Evolutionary conservation across 2,888 invertebrate species (phyloP), one percentile per base, ranked within the genome.

Genomic region (Leptopilina myrica): DNA sequence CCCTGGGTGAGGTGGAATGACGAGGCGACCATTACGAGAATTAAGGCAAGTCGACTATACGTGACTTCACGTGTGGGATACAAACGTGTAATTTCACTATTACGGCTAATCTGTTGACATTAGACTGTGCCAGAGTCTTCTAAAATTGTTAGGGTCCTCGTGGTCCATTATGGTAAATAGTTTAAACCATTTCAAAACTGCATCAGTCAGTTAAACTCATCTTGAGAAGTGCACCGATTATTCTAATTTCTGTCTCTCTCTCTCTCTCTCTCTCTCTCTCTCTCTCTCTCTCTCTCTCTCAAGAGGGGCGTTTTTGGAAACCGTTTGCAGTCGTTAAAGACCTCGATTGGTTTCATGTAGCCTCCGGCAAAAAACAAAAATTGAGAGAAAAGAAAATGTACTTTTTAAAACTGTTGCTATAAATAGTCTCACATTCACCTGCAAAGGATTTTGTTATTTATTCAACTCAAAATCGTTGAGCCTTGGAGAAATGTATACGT

Each of bases 21-120:
- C 76, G 83, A 81, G 81, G 76, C 66, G 66, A 62, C 86, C 87
- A 88, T 88, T 87, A 87, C 87, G 84, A 84, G 87, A 84, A 88
- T 89, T 88, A 87, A 86, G 83, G 83, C 78, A 83, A 85, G 9
- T 49, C 49, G 84, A 66, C 79, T 86, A 88, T 20, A 20, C 87
- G 88, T 86, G 88, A 86, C 86, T 88, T 80, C 84, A 80, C 83
- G 86, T 84, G 83, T 79, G 84, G 79, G 86, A 88, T 87, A 81
- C 85, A 88, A 91, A 90, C 91, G 86, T 91, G 91, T 91, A 91
- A 91, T 91, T 91, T 91, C 88, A 90, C 88, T 89, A 91, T 91
- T 91, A 91, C 89, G 85, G 88, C 89, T 91, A 91, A 91, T 91
- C 91, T 91, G 91, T 91, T 91, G 91, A 91, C 91, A 91, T 91